Evolutionary conservation across 2,113 vertebrate species (phyloP).

Genomic region (Apus apus): DNA sequence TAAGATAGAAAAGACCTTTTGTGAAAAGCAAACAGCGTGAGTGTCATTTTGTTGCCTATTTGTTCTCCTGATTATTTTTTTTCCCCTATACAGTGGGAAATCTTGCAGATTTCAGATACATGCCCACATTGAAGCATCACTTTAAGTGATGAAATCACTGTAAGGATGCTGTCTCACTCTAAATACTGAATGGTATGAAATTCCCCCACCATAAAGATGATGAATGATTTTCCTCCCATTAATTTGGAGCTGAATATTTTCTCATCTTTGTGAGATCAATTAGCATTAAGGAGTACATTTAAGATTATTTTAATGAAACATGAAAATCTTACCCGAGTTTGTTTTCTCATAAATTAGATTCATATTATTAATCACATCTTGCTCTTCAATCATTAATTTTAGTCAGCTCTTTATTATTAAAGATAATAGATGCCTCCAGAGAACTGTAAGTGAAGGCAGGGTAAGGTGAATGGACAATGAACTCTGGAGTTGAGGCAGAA

Average conservation of each 20-base stretch:
- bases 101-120: not conserved
- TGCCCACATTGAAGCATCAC: not conserved
- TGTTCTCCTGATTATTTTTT: not conserved
- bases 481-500: conserved; percentile 51
- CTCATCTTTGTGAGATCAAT: conserved; percentile 36
- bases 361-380: conserved; percentile 50
- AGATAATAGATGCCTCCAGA: conserved; percentile 51
- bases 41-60: not conserved
- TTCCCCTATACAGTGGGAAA: not conserved
- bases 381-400: conserved; percentile 68
- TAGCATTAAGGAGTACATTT: conserved; percentile 43
- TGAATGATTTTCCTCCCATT: conserved; percentile 39
- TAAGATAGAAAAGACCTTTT: not conserved
- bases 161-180: not conserved
- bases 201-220: not conserved
- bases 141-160: not conserved
- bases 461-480: conserved; percentile 47
- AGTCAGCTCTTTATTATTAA: conserved; percentile 56
- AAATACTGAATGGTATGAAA: not conserved
- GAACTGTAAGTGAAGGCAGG: conserved; percentile 42
- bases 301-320: conserved; percentile 65
- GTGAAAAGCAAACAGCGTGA: not conserved
- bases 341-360: conserved; percentile 69
- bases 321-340: conserved; percentile 55
- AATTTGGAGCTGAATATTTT: conserved; percentile 15